A percentile compares a stretch with the other conserved stretches of the same genome.
phyloP scores from a whole-genome alignment of 1,140 invertebrate genomes.

The Cherax quadricarinatus region DNA sequence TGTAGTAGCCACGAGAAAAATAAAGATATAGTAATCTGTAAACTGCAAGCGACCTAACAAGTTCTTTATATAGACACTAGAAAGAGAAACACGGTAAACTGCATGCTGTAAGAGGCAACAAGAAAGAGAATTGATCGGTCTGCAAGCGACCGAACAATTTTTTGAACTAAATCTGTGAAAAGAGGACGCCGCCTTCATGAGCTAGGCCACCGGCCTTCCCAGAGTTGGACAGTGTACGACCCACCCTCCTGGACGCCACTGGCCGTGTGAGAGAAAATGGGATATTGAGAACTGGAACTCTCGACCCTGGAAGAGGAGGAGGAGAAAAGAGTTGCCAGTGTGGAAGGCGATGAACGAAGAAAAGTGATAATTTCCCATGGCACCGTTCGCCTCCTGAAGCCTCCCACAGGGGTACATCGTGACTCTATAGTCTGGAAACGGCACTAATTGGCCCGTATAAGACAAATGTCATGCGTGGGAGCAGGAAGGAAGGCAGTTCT shows the following conservation, averaged over 20 bases:
- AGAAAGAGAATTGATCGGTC: too few relatives aligned
- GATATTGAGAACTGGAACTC: constrained; percentile 37
- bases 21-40: too few relatives aligned
- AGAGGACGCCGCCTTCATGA: too few relatives aligned
- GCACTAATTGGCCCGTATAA: constrained; percentile 25
- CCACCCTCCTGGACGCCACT: constrained; percentile 29
- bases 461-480: not conserved
- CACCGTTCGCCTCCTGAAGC: not conserved
- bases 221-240: constrained; percentile 5
- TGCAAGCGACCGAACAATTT: too few relatives aligned
- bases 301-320: constrained; percentile 29
- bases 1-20: not conserved
- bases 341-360: constrained; percentile 46
- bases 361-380: constrained; percentile 29
- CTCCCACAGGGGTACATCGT: not conserved
- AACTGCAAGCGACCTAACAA: too few relatives aligned
- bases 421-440: constrained; percentile 44
- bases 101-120: too few relatives aligned
- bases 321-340: constrained; percentile 18
- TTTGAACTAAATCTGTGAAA: too few relatives aligned
- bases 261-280: constrained; percentile 63
- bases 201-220: too few relatives aligned
- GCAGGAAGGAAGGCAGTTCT: not conserved
- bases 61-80: too few relatives aligned
- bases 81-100: too few relatives aligned